Conservation (phyloP, 2,888 invertebrate species). For the Dilophus febrilis region DNA sequence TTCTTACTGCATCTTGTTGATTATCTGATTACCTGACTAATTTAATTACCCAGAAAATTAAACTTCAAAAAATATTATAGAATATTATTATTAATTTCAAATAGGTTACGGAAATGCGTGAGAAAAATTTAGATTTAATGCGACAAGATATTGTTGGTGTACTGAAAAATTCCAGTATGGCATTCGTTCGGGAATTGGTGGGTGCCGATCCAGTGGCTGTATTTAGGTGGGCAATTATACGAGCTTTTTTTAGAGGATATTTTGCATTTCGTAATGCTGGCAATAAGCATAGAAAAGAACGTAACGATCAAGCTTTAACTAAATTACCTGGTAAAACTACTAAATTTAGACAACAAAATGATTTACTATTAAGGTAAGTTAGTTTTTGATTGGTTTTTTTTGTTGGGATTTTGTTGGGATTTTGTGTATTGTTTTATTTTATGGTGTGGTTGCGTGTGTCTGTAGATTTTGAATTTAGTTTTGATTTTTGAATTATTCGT, state of each 20-base stretch:
- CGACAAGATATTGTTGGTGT: constrained; percentile 87
- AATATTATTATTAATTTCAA: no score
- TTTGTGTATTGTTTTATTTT: no score
- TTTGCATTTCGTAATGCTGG: constrained; percentile 80
- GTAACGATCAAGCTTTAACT: constrained; percentile 29
- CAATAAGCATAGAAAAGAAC: constrained; percentile 45
- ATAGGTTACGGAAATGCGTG: constrained; percentile 74
- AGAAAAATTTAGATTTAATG: constrained; percentile 91
- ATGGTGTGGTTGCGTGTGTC: no score
- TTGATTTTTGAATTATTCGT: no score
- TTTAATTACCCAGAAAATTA: no score
- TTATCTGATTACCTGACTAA: no score
- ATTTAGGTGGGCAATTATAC: constrained; percentile 82
- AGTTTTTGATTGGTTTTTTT: no score
- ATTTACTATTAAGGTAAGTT: constrained; percentile 23
- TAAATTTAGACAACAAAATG: constrained; percentile 16
- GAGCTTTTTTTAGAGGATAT: constrained; percentile 81
- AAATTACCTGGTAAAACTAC: constrained; percentile 15
- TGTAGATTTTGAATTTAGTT: no score
- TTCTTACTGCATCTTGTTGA: no score
- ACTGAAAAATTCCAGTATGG: constrained; percentile 80
- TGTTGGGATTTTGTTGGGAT: no score
- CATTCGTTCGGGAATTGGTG: constrained; percentile 83
- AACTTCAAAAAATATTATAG: no score
- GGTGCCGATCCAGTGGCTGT: constrained; percentile 87